These are phyloP conservation scores for Apamea epomidion DNA, from an alignment of 2,888 invertebrate genomes.

Conservation along the genomic window DNA sequence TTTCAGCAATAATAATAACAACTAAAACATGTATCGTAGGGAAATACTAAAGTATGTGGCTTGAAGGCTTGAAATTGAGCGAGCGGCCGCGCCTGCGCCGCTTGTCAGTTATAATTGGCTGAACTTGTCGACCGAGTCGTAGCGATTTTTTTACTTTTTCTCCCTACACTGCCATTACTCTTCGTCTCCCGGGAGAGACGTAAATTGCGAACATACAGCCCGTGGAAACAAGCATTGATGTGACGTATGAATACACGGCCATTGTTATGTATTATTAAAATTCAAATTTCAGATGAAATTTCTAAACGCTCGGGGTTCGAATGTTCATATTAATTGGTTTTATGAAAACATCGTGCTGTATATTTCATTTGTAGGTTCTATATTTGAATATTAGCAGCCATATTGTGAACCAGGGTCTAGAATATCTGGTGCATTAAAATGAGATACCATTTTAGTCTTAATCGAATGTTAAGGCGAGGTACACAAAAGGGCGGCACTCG, in stretches of 20 bases:
- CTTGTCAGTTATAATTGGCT: constrained; percentile 91
- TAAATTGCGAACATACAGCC: constrained; percentile 87
- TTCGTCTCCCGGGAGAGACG: constrained; percentile 89
- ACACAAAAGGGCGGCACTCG: constrained; percentile 66
- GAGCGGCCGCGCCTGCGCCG: constrained; percentile 84
- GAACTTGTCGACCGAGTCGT: constrained; percentile 88
- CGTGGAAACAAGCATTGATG: constrained; percentile 87
- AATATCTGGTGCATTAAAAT: constrained; percentile 58
- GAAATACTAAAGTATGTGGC: constrained; percentile 70
- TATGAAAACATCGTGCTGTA: constrained; percentile 61
- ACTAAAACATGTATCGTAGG: constrained; percentile 59
- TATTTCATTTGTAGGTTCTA: constrained; percentile 50
- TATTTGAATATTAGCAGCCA: constrained; percentile 48
- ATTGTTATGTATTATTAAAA: constrained; percentile 86
- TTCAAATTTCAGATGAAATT: constrained; percentile 82
- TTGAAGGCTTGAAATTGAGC: constrained; percentile 84
- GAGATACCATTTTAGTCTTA: constrained; percentile 63
- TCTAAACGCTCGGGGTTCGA: constrained; percentile 69
- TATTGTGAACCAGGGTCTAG: constrained; percentile 19
- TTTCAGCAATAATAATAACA: constrained; percentile 52
- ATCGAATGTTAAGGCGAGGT: constrained; percentile 61
- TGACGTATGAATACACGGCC: constrained; percentile 87
- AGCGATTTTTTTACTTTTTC: constrained; percentile 83
- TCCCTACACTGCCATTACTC: constrained; percentile 87
- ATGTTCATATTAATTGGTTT: constrained; percentile 60